Conservation (phyloP, 92 coral and sea anemone species). For the Parazoanthus atlanticus region DNA sequence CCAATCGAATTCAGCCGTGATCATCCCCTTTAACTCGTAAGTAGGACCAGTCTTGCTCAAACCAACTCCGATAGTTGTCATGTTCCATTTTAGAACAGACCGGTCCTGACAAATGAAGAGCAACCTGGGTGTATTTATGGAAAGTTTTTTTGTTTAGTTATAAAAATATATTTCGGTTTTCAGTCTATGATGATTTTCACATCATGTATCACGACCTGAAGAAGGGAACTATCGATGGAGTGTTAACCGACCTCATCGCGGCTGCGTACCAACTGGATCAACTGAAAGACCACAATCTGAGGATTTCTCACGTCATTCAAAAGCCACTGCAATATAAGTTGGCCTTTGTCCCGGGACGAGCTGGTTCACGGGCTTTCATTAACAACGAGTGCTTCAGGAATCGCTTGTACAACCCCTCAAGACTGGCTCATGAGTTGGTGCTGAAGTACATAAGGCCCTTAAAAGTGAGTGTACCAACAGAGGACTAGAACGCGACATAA, state of each 20-base stretch:
- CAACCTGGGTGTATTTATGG: no score
- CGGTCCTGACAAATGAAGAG: no score
- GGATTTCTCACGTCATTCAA: conserved; percentile 48
- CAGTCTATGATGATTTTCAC: conserved; percentile 36
- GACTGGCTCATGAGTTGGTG: conserved; percentile 19
- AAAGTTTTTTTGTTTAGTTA: no score
- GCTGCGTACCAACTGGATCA: conserved; percentile 58
- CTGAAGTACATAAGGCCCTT: conserved; percentile 23
- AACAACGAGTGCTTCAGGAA: conserved; percentile 32
- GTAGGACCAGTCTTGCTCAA: no score
- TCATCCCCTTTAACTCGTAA: no score
- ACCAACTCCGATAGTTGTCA: no score
- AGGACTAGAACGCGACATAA: background rate
- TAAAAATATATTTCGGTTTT: background rate
- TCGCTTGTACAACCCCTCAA: conserved; percentile 35
- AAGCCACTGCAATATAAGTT: conserved; percentile 4
- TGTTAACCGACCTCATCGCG: conserved; percentile 63
- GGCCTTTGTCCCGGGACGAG: conserved; percentile 1
- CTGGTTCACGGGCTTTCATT: background rate
- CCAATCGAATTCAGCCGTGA: no score
- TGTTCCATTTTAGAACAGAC: no score
- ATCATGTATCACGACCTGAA: conserved; percentile 23
- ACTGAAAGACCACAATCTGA: conserved; percentile 30
- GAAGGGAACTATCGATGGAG: conserved; percentile 56
- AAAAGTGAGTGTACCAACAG: conserved; percentile 6